Evolutionary conservation across 2,888 invertebrate genomes (phyloP).

Genomic region (Hecatera dysodea): DNA sequence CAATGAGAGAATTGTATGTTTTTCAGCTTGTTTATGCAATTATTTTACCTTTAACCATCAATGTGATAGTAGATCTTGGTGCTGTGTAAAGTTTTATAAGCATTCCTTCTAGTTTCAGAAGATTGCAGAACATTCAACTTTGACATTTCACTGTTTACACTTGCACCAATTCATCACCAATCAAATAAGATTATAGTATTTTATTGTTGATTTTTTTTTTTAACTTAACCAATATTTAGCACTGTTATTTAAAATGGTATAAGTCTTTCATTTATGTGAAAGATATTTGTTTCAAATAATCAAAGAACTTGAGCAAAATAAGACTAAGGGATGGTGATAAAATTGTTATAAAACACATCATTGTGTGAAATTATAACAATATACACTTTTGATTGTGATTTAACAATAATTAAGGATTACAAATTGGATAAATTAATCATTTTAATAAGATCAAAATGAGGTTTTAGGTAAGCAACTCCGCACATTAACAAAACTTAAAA

Average conservation of each 20-base stretch:
- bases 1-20: slow-evolving; percentile 51
- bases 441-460: slow-evolving; percentile 5
- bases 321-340: neutral
- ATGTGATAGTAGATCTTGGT: neutral
- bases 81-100: neutral
- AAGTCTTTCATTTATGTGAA: neutral
- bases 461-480: slow-evolving; percentile 31
- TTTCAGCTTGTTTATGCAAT: slow-evolving; percentile 19
- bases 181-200: slow-evolving; percentile 5
- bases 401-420: neutral
- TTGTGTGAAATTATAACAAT: neutral
- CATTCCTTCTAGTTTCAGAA: slow-evolving; percentile 12
- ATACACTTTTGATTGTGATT: neutral
- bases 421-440: neutral
- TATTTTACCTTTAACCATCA: slow-evolving; percentile 10
- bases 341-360: neutral
- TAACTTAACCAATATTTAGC: neutral
- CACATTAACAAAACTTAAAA: slow-evolving; percentile 63
- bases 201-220: neutral
- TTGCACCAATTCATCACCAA: slow-evolving; percentile 33
- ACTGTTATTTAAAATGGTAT: neutral
- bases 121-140: slow-evolving; percentile 15
- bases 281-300: neutral
- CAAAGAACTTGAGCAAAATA: slow-evolving; percentile 2
- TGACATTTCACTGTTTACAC: slow-evolving; percentile 61